Evolutionary conservation across 1,140 invertebrate species (phyloP).

Genomic region (Aphaenogaster floridana): DNA sequence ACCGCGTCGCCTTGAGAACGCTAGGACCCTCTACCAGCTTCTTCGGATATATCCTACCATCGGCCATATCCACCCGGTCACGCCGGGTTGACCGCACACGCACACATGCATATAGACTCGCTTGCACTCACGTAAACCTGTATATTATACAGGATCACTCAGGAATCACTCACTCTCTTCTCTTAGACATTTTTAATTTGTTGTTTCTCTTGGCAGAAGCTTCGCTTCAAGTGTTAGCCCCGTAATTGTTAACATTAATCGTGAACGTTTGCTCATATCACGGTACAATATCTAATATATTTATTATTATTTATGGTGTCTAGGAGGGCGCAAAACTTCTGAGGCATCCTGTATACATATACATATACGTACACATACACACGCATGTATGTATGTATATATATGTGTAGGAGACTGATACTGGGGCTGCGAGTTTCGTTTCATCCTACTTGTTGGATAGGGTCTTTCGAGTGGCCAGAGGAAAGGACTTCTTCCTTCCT

Average conservation of each 20-base stretch:
- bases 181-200: not conserved
- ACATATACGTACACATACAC: not conserved
- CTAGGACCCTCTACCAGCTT: slow-evolving; percentile 42
- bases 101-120: not conserved
- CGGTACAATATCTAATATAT: not conserved
- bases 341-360: slow-evolving; percentile 15
- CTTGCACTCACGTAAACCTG: not conserved
- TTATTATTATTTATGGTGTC: not conserved
- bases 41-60: slow-evolving; percentile 67
- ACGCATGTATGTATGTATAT: not conserved
- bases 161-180: not conserved
- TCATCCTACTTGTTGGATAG: slow-evolving; percentile 72
- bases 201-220: not conserved
- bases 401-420: slow-evolving; percentile 37
- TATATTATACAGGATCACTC: slow-evolving; percentile 37
- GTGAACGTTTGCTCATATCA: not conserved
- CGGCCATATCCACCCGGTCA: slow-evolving; percentile 64
- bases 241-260: not conserved
- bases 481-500: slow-evolving; percentile 73
- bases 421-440: slow-evolving; percentile 69
- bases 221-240: not conserved
- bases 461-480: slow-evolving; percentile 72
- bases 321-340: not conserved
- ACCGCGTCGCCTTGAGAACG: slow-evolving; percentile 63
- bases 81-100: slow-evolving; percentile 55